These are phyloP conservation scores for Macaca nemestrina DNA, from an alignment of 2,113 vertebrate genomes.

Conservation along the genomic window DNA sequence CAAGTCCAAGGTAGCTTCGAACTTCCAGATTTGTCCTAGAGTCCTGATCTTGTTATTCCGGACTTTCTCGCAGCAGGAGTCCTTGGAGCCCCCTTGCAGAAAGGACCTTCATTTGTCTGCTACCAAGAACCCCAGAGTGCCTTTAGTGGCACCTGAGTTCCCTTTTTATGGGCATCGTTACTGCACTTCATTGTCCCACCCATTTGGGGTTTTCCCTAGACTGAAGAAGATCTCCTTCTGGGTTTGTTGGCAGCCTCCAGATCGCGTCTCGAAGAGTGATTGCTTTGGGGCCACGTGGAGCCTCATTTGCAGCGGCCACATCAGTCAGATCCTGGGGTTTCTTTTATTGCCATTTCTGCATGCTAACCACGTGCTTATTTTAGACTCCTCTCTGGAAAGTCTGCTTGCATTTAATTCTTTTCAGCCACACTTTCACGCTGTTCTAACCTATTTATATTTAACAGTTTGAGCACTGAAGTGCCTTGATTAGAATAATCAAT, in stretches of 20 bases:
- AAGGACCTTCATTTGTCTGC: background rate
- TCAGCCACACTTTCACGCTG: constrained; percentile 73
- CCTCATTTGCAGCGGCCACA: constrained; percentile 1
- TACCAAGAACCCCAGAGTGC: background rate
- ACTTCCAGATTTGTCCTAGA: background rate
- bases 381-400: constrained; percentile 76
- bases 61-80: background rate
- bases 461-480: constrained; percentile 58
- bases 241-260: constrained; percentile 17
- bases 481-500: constrained; percentile 79
- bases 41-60: background rate
- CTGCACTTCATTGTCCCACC: background rate
- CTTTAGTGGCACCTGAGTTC: background rate
- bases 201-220: background rate
- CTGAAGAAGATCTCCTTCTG: background rate
- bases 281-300: constrained; percentile 34
- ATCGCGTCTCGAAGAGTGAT: constrained; percentile 36
- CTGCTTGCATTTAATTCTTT: constrained; percentile 71
- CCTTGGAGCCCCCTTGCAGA: background rate
- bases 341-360: constrained; percentile 71
- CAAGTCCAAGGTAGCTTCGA: background rate
- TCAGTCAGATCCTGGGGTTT: constrained; percentile 61
- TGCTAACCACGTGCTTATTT: constrained; percentile 74
- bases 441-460: constrained; percentile 80
- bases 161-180: background rate